Conservation (phyloP, 1,140 invertebrate species). For the Bombus sylvicola region DNA sequence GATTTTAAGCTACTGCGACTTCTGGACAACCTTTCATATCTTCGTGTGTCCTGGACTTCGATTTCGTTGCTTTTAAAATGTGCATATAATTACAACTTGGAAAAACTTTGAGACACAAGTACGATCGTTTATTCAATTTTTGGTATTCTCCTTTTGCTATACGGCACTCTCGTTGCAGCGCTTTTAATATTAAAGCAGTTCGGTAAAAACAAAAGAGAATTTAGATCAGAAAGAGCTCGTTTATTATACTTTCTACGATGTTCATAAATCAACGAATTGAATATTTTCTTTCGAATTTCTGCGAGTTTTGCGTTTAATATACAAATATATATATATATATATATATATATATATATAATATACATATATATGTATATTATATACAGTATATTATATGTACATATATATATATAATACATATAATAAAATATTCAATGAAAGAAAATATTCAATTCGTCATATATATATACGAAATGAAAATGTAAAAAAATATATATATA, state of each 20-base stretch:
- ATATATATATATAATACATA: no score
- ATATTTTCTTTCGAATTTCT: slow-evolving; percentile 29
- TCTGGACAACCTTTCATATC: not conserved
- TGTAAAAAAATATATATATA: no score
- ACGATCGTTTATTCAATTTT: slow-evolving; percentile 17
- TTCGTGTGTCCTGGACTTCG: not conserved
- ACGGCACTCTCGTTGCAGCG: not conserved
- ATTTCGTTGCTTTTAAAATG: slow-evolving; percentile 29
- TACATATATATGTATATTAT: no score
- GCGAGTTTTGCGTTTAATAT: not conserved
- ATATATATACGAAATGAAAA: no score
- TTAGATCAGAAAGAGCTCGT: slow-evolving; percentile 9
- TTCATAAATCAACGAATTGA: slow-evolving; percentile 8
- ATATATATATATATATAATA: no score
- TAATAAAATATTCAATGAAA: no score
- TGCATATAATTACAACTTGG: slow-evolving; percentile 27
- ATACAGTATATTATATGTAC: no score
- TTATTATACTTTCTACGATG: not conserved
- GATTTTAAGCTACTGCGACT: slow-evolving; percentile 15
- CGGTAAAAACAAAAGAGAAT: slow-evolving; percentile 17
- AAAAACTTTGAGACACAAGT: not conserved
- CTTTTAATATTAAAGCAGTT: slow-evolving; percentile 19
- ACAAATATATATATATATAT: no score
- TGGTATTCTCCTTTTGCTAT: not conserved
- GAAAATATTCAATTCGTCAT: no score